phyloP scores from a whole-genome alignment of 2,888 invertebrate genomes.

The Pachycephus smyrnensis region DNA sequence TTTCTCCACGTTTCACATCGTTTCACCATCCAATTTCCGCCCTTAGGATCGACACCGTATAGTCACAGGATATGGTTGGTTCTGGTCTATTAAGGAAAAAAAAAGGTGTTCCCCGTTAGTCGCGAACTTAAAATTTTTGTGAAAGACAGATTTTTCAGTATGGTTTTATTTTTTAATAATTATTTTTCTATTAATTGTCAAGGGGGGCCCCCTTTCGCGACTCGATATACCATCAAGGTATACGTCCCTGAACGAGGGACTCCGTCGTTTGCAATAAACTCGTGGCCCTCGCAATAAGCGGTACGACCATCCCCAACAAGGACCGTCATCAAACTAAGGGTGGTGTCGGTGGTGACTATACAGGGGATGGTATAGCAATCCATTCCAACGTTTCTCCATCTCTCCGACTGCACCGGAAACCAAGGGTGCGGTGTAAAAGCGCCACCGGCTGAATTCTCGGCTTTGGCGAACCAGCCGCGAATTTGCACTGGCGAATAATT shows the following conservation, averaged over 20 bases:
- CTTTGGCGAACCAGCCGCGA: too few species aligned
- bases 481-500: too few species aligned
- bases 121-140: background rate
- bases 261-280: slow-evolving; percentile 48
- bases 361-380: background rate
- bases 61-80: background rate
- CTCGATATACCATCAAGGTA: background rate
- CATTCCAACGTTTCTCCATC: background rate
- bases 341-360: background rate
- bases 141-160: background rate
- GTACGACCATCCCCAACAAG: slow-evolving; percentile 33
- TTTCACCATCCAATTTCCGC: background rate
- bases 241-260: slow-evolving; percentile 26
- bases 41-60: background rate
- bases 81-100: background rate
- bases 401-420: background rate
- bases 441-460: background rate
- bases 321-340: background rate
- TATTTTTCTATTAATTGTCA: background rate
- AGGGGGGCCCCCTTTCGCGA: background rate
- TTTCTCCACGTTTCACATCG: background rate
- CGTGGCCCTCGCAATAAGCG: slow-evolving; percentile 49
- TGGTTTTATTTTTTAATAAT: background rate
- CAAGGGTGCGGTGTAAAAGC: background rate
- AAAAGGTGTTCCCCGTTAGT: too few species aligned